Evolutionary conservation across 2,888 invertebrate genomes (phyloP), one percentile per base, ranked within the genome.

Genomic region (Pinctada fucata): DNA sequence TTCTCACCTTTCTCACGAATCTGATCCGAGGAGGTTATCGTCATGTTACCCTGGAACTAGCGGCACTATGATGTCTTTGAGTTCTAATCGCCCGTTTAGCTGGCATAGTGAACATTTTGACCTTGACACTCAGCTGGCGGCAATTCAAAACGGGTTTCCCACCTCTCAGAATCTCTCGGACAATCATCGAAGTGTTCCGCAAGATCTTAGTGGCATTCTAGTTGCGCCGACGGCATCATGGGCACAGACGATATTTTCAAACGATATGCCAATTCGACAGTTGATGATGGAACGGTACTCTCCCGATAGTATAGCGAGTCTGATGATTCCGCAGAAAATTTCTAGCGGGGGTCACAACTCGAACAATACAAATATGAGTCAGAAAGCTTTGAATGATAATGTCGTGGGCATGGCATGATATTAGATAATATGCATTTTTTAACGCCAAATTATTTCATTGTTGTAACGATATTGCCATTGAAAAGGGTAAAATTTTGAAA

Each of bases 91-190:
- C 4, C 91, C 91, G 0, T 87, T 89, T 78, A 90, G 90, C 76
- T 91, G 91, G 91, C 91, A 91, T 80, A 88, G 88, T 81, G 90
- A 90, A 80, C 88, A 86, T 72, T 90, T 90, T 82, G 89, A 90
- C 76, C 81, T 90, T 45, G 90, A 91, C 75, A 81, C 88, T 58
- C 88, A 88, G 68, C 71, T 89, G 74, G 82, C 84, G 8, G 83
- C 82, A 13, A 68, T 83, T 49, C 80, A 78, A 58, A 78, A 78
- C 52, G 80, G 83, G 2, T 84, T 82, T 72, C 81, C 83, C 6
- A 70, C 79, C 71, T 65, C 65, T 50, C 71, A 75, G 3, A 75
- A 82, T 48, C 64, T 79, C 69, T 78, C 82, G 6, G 86, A 88
- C 47, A 89, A 87, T 78, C 88, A 89, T 76, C 83, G 86, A 49